Evolutionary conservation across 2,113 vertebrate genomes (phyloP), one percentile per base, ranked within the genome.

Genomic region (Vombatus ursinus): DNA sequence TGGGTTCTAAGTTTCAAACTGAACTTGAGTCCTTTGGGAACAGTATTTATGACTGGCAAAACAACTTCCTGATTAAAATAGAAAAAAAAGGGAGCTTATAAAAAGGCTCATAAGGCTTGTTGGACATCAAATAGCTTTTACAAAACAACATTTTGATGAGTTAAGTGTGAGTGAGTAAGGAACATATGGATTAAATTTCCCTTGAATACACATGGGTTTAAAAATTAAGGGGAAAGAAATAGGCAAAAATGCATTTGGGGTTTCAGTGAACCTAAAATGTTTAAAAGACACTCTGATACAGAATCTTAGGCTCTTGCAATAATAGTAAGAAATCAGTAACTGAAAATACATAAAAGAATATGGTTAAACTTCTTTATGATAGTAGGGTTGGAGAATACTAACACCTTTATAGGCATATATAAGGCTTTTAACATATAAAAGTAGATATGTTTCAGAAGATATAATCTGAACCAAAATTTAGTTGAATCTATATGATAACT

Each of bases 151-250:
- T 97, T 97, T 97, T 98, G 98, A 98, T 98, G 98, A 98, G 97
- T 98, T 98, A 98, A 97, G 97, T 98, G 98, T 97, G 98, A 98
- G 96, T 97, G 97, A 98, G 95, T 97, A 92, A 95, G 95, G 97
- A 93, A 97, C 98, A 98, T 98, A 98, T 97, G 97, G 98, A 96
- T 97, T 98, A 98, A 95, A 98, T 98, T 98, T 98, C 92, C 97
- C 97, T 97, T 97, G 95, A 98, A 98, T 97, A 96, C 96, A 97
- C 97, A 98, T 96, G 98, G 96, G 93, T 92, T 98, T 97, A 96
- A 97, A 97, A 97, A 97, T 96, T 96, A 95, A 96, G 95, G 44
- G 93, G 24, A 61, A 96, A 96, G 95, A 96, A 91, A 93, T 90
- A 61, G 94, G 90, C 95, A 94, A 97, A 84, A 96, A 97, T 90